A percentile compares a stretch with the other conserved stretches of the same genome.
Evolutionary conservation across 2,888 invertebrate genomes (phyloP).

Genomic region (Cryptus armator): DNA sequence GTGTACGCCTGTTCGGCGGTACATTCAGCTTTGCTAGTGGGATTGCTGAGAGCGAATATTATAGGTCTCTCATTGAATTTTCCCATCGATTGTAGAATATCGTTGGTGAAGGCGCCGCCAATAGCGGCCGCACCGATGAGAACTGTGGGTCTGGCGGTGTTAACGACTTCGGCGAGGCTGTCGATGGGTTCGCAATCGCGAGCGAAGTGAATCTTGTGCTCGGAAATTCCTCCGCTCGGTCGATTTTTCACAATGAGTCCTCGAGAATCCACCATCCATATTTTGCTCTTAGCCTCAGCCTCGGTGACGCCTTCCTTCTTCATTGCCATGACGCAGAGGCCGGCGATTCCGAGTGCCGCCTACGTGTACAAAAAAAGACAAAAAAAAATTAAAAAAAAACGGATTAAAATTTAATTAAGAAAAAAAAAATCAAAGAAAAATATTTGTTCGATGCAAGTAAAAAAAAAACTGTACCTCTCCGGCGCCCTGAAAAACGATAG

Average conservation of each 20-base stretch:
- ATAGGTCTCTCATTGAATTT: slow-evolving; percentile 93
- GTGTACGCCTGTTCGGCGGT: slow-evolving; percentile 99
- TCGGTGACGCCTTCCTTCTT: slow-evolving; percentile 91
- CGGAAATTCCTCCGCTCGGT: slow-evolving; percentile 92
- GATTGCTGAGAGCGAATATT: slow-evolving; percentile 99
- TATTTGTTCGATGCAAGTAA: no score
- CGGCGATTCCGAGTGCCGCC: slow-evolving; percentile 97
- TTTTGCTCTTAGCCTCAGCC: slow-evolving; percentile 91
- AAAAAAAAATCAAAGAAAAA: neutral
- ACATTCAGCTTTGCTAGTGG: slow-evolving; percentile 99
- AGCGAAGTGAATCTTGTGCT: slow-evolving; percentile 94
- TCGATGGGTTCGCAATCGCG: slow-evolving; percentile 91
- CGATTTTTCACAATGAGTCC: slow-evolving; percentile 96
- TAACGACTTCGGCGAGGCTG: slow-evolving; percentile 93
- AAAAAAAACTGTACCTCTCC: slow-evolving; percentile 91
- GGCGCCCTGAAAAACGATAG: slow-evolving; percentile 97
- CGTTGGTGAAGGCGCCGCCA: slow-evolving; percentile 96
- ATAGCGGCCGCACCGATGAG: slow-evolving; percentile 98
- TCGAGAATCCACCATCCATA: slow-evolving; percentile 98
- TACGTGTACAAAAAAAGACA: slow-evolving; percentile 80
- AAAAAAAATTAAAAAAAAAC: slow-evolving; percentile 15
- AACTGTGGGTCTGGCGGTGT: slow-evolving; percentile 93
- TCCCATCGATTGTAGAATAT: slow-evolving; percentile 95
- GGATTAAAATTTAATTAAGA: neutral
- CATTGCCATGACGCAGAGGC: slow-evolving; percentile 97